Conservation (phyloP, 2,888 invertebrate genomes). For the Hypena proboscidalis region DNA sequence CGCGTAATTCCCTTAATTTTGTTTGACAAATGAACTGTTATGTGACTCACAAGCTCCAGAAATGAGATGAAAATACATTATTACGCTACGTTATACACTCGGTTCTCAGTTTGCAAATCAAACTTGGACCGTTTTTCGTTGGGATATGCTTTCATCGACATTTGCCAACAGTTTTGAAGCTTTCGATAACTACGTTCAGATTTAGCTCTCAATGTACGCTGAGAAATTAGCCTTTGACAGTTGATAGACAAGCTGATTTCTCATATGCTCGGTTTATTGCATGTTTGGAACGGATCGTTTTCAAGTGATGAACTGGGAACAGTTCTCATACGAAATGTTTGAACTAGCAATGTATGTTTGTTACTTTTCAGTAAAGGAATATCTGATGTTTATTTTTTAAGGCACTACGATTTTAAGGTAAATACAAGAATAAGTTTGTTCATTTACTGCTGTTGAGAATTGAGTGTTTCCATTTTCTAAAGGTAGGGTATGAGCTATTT, state of each 20-base stretch:
- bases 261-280: background rate
- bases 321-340: too few species aligned
- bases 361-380: too few species aligned
- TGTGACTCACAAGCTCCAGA: background rate
- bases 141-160: background rate
- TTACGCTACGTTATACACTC: background rate
- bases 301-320: too few species aligned
- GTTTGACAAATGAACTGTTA: conserved; percentile 10
- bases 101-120: too few species aligned
- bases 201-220: background rate
- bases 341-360: too few species aligned
- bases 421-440: too few species aligned
- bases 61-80: conserved; percentile 2
- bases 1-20: conserved; percentile 3
- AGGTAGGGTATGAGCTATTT: too few species aligned
- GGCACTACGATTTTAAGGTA: too few species aligned
- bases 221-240: background rate
- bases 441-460: too few species aligned
- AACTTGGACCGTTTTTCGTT: background rate
- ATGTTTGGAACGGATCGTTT: too few species aligned
- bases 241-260: background rate
- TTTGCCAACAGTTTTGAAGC: background rate
- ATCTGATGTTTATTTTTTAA: too few species aligned
- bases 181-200: background rate
- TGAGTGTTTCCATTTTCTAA: too few species aligned